Base-by-base conservation (phyloP, 1,140 invertebrate genomes). In the Drosophila fuyamai region DNA sequence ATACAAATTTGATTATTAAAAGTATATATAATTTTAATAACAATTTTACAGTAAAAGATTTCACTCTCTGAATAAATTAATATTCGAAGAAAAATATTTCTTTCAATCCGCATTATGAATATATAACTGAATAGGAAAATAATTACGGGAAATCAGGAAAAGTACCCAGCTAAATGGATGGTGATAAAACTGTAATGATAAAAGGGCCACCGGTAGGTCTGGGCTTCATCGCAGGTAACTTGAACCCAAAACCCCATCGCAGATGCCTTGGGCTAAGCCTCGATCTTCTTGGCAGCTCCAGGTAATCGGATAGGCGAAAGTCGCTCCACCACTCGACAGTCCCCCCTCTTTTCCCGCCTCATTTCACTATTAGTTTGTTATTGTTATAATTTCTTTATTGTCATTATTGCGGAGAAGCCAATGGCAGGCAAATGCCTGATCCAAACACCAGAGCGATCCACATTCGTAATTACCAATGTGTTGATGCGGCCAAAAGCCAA, bases 321-420 rank as follows among this genome's bases (percentile, higher is more conserved):
- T 88, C 74, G 71, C 56, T 41, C 50, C 47, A 47, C 58, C 46
- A 62, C 76, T 77, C 61, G 57, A 27, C 59, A 60, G 54, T 55
- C 43, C 44, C 77, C 53, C 27, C 23, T 8, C 16, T 12, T 10
- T 3, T 12, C 38, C 18, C 61, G 23, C 12, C 68, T 67, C 73
- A 76, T 67, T 76, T 67, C 70, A 66, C 73, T 76, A 86, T 88
- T 86, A 85, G 81, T 84, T 85, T 81, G 79, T 84, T 80, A 84
- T 84, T 86, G 83, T 86, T 88, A 86, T 88, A 89, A 86, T 88
- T 88, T 88, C 72, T 86, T 86, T 86, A 84, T 85, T 84, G 77
- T 85, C 76, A 85, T 77, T 84, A 73, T 82, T 48, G 79, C 47
- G 79, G 72, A 60, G 78, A 81, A 67, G 60, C 73, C 62, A 70